phyloP scores from a whole-genome alignment of 1,140 invertebrate genomes.

The Drosophila santomea region DNA sequence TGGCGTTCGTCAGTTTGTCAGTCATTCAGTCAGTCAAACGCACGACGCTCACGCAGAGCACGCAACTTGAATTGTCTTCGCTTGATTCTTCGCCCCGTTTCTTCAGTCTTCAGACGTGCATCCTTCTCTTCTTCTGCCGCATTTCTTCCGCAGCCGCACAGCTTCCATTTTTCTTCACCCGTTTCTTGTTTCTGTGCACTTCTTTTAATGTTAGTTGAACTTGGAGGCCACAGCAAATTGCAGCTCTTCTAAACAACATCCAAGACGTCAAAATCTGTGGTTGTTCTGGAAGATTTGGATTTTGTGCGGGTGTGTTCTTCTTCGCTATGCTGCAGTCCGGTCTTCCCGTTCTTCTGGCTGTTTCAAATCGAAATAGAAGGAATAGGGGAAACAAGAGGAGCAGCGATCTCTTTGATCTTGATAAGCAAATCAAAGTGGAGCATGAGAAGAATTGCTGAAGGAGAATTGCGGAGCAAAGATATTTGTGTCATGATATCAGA shows the following conservation, averaged over 20 bases:
- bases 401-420: conserved; percentile 39
- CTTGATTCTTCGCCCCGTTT: conserved; percentile 15
- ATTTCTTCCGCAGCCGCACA: conserved; percentile 54
- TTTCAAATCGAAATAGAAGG: conserved; percentile 7
- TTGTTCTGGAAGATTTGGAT: conserved; percentile 41
- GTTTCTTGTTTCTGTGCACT: conserved; percentile 34
- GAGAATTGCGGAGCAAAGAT: conserved; percentile 9
- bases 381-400: not conserved
- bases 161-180: conserved; percentile 40
- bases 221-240: conserved; percentile 78
- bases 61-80: conserved; percentile 77
- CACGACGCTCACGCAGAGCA: conserved; percentile 84
- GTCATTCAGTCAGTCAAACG: conserved; percentile 59
- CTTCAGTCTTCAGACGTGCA: conserved; percentile 1
- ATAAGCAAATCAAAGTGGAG: conserved; percentile 64
- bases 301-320: conserved; percentile 34
- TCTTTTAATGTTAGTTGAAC: conserved; percentile 75
- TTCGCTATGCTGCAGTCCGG: not conserved
- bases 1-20: conserved; percentile 50
- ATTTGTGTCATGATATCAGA: not conserved
- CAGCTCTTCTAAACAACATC: conserved; percentile 54
- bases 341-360: conserved; percentile 8
- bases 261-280: conserved; percentile 62
- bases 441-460: conserved; percentile 33
- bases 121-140: conserved; percentile 42